Base-by-base conservation (phyloP, 2,113 vertebrate genomes). In the Ptychochromis oligacanthus region DNA sequence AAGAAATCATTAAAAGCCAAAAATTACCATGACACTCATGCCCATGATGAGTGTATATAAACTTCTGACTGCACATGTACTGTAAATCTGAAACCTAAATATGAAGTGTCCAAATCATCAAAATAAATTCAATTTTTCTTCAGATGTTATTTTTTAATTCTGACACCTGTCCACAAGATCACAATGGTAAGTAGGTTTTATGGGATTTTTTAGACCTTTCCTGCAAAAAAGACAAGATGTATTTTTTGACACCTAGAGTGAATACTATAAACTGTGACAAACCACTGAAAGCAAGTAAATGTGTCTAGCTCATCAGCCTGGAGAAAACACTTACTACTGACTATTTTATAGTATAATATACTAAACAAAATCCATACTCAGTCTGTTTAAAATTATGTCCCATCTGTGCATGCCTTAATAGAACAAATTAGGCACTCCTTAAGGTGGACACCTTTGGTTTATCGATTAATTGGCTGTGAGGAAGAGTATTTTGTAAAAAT, bases 401-500 rank as follows among this genome's bases (percentile, higher is more conserved):
- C 58, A 38, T 80, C 64, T 87, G 77, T 43, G 43, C 60, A 22
- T 31, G 54, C 54, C 31, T 40, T 67, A 20, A 20, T 77, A 55
- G 40, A 86, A 77, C 67, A 76, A 4, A 78, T 84, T 36, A 70
- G 36, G 34, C 40, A 5, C 12, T 15, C 20, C 67, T 84, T 49
- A 49, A 28, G 14, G 28, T 80, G 18, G 36, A 72, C 36, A 60
- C 64, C 55, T 28, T 77, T 58, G 22, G 54, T 58, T 58, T 59
- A 13, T 8, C n/a, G 12, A 57, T 46, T 59, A 58, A 80, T 22
- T 70, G 54, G 12, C 57, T 83, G 22, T 17, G n/a, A 52, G 54
- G 15, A 79, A 60, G 5, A 72, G 59, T 36, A 40, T 57, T 43
- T 56, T 70, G n/a, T 56, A 56, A 49, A 34, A 26, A 76, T 34